These are phyloP conservation scores for Dascyllus trimaculatus DNA, from an alignment of 2,113 vertebrate genomes.

Conservation along the genomic window DNA sequence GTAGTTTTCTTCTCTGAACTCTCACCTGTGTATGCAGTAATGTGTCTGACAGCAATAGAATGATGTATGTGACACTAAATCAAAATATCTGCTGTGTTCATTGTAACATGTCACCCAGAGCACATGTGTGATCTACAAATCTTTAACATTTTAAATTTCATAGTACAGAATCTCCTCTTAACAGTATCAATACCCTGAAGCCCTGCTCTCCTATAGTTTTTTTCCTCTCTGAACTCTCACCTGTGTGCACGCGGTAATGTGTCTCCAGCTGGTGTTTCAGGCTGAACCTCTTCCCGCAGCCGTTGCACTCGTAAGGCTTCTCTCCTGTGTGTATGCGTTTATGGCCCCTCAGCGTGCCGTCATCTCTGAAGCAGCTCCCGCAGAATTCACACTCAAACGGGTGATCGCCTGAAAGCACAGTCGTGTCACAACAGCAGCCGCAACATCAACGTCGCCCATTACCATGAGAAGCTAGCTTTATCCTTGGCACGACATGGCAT, in stretches of 20 bases:
- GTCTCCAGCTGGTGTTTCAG: slow-evolving; percentile 99
- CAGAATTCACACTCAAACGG: slow-evolving; percentile 99
- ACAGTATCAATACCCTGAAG: too few species aligned
- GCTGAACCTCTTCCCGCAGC: slow-evolving; percentile 98
- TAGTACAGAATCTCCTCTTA: too few species aligned
- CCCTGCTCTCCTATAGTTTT: background rate
- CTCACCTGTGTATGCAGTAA: slow-evolving; percentile 97
- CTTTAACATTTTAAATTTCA: too few species aligned
- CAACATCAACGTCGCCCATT: slow-evolving; percentile 12
- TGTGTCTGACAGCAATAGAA: slow-evolving; percentile 86
- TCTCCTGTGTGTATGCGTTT: slow-evolving; percentile 97
- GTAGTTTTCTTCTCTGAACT: background rate
- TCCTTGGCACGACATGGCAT: slow-evolving; percentile 17
- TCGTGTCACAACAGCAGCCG: slow-evolving; percentile 35
- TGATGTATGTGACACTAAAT: too few species aligned
- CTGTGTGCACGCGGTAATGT: slow-evolving; percentile 97
- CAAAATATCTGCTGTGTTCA: too few species aligned
- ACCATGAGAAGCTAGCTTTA: slow-evolving; percentile 17
- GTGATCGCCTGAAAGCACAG: slow-evolving; percentile 90
- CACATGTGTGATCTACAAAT: too few species aligned
- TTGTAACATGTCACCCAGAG: too few species aligned
- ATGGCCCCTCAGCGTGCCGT: slow-evolving; percentile 97
- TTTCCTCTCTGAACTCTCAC: slow-evolving; percentile 76
- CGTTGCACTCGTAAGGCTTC: slow-evolving; percentile 96
- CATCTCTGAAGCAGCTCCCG: slow-evolving; percentile 98